phyloP scores from a whole-genome alignment of 2,888 invertebrate species.

The Pristionchus mayeri region DNA sequence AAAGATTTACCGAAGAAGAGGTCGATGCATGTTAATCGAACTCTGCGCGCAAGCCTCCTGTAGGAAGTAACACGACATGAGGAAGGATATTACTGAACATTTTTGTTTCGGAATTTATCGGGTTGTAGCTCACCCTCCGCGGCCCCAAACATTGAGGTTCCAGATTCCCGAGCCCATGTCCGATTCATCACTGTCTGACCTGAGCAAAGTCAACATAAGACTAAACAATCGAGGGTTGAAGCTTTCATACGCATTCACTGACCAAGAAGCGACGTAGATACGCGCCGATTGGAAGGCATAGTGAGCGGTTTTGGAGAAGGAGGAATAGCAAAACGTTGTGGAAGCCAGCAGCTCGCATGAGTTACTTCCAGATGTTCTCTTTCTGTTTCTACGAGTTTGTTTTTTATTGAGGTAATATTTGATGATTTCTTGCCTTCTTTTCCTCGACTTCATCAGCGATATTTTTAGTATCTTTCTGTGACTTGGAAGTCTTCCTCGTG shows the following conservation, averaged over 20 bases:
- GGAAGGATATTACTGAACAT: conserved; percentile 61
- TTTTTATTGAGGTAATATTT: too few relatives aligned
- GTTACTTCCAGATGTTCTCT: conserved; percentile 81
- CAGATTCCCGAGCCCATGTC: conserved; percentile 9
- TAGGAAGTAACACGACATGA: conserved; percentile 55
- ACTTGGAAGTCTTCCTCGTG: background rate
- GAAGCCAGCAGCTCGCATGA: background rate
- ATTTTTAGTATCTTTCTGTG: background rate
- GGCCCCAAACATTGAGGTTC: background rate
- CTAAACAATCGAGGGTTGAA: background rate
- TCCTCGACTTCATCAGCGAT: background rate
- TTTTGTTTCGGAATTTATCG: background rate
- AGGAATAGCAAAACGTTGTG: background rate
- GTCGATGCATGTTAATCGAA: conserved; percentile 68
- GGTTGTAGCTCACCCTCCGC: background rate
- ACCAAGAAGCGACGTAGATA: conserved; percentile 72
- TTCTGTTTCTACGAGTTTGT: background rate
- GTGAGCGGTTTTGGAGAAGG: conserved; percentile 78
- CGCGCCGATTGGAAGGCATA: conserved; percentile 89
- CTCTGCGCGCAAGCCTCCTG: conserved; percentile 56
- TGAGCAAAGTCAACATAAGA: background rate
- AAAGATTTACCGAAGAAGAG: conserved; percentile 60
- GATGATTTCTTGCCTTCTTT: background rate
- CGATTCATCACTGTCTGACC: background rate
- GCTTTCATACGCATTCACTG: background rate